Conservation (phyloP, 1,140 invertebrate species). For the Scaptodrosophila lebanonensis region DNA sequence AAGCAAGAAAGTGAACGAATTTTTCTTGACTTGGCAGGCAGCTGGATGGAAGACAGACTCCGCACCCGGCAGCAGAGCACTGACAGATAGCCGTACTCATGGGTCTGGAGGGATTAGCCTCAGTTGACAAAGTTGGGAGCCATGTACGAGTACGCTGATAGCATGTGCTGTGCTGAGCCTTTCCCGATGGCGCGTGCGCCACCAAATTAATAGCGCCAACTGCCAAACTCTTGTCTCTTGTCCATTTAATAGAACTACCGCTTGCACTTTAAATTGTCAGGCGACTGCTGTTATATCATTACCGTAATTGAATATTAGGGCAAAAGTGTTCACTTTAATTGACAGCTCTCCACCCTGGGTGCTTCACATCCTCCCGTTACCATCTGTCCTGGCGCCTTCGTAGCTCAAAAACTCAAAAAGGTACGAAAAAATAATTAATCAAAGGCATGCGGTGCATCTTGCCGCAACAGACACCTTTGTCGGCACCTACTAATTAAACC, state of each 20-base stretch:
- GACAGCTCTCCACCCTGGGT: too few species aligned
- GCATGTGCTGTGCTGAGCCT: too few species aligned
- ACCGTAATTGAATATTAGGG: constrained; percentile 71
- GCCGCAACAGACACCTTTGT: constrained; percentile 29
- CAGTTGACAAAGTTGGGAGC: constrained; percentile 13
- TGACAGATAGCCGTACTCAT: constrained; percentile 11
- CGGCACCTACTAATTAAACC: constrained; percentile 70
- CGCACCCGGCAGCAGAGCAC: constrained; percentile 6
- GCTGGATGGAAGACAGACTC: constrained; percentile 39
- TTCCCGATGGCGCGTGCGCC: too few species aligned
- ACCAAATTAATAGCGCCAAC: not conserved
- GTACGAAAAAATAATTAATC: constrained; percentile 60
- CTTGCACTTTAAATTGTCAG: constrained; percentile 9
- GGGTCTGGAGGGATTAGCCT: constrained; percentile 14
- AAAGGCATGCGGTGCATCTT: constrained; percentile 59
- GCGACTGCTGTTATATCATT: constrained; percentile 51
- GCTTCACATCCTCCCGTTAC: too few species aligned
- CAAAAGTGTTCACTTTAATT: constrained; percentile 69
- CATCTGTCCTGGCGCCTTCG: constrained; percentile 36
- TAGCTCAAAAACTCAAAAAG: constrained; percentile 38
- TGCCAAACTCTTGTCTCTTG: not conserved
- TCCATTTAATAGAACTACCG: too few species aligned
- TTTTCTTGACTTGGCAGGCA: constrained; percentile 31
- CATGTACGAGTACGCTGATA: too few species aligned
- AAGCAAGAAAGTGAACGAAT: constrained; percentile 31